Conservation (phyloP, 2,113 vertebrate species). For the Forbesichthys agassizii region DNA sequence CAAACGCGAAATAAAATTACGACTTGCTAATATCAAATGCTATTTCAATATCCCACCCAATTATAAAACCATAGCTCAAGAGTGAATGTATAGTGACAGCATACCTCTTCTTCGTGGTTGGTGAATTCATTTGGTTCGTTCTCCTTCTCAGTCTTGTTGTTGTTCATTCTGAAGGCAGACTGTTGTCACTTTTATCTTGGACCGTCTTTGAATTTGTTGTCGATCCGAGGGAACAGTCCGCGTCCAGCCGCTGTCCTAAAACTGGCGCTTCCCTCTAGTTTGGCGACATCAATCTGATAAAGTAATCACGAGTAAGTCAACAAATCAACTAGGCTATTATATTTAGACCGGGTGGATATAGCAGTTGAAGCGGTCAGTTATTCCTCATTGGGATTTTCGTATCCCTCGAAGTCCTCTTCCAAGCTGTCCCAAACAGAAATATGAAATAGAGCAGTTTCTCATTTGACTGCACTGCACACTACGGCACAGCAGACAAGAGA, state of each 20-base stretch:
- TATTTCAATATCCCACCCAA: background rate
- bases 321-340: constrained; percentile 2
- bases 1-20: background rate
- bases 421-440: constrained; percentile 38
- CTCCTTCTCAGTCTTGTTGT: constrained; percentile 74
- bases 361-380: constrained; percentile 24
- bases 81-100: constrained; percentile 5
- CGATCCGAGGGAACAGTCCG: constrained; percentile 40
- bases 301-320: background rate
- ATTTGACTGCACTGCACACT: constrained; percentile 49
- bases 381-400: constrained; percentile 36
- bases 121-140: constrained; percentile 74
- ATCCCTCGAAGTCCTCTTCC: constrained; percentile 50
- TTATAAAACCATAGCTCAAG: background rate
- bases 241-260: constrained; percentile 53
- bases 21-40: background rate
- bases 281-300: constrained; percentile 48
- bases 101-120: constrained; percentile 79
- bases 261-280: constrained; percentile 51
- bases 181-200: constrained; percentile 32
- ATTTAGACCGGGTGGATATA: background rate
- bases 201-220: constrained; percentile 20
- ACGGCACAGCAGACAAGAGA: constrained; percentile 38
- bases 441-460: constrained; percentile 55
- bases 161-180: constrained; percentile 67